Conservation (phyloP, 2,888 invertebrate genomes). For the Busseola fusca region DNA sequence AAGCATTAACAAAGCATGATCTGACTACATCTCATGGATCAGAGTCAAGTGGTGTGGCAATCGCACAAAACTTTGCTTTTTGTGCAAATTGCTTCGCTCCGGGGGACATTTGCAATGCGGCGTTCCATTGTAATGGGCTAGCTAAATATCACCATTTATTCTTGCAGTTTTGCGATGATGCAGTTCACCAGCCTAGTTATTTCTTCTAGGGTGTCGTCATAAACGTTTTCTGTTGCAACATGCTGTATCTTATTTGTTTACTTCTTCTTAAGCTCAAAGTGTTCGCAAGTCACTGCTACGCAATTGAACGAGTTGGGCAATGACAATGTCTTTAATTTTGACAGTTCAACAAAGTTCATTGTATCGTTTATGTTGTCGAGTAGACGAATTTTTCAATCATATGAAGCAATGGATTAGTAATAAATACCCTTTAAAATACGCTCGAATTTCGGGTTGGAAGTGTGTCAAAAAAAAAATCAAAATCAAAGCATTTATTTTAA, state of each 20-base stretch:
- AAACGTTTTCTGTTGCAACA: slow-evolving; percentile 5
- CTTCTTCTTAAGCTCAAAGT: background rate
- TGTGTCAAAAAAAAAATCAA: too few species aligned
- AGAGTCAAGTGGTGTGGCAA: slow-evolving; percentile 44
- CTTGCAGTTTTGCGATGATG: slow-evolving; percentile 37
- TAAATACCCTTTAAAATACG: too few species aligned
- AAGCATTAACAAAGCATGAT: slow-evolving; percentile 37
- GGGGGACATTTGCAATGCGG: slow-evolving; percentile 51
- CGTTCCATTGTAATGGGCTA: slow-evolving; percentile 52
- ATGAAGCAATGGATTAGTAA: background rate
- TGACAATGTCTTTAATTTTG: background rate
- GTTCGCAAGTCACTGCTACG: background rate
- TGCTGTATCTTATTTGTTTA: background rate
- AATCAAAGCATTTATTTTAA: too few species aligned
- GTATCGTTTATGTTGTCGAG: background rate
- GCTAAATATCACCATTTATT: slow-evolving; percentile 62
- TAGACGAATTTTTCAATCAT: background rate
- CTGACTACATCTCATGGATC: slow-evolving; percentile 46
- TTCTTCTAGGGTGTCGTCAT: slow-evolving; percentile 23
- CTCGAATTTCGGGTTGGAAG: too few species aligned
- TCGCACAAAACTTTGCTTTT: slow-evolving; percentile 54
- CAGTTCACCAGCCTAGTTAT: slow-evolving; percentile 17
- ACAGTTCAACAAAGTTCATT: background rate
- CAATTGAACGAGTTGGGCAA: background rate
- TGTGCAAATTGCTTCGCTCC: slow-evolving; percentile 63